Base-by-base conservation (phyloP, 2,888 invertebrate species). In the Neoscelio sp. region DNA sequence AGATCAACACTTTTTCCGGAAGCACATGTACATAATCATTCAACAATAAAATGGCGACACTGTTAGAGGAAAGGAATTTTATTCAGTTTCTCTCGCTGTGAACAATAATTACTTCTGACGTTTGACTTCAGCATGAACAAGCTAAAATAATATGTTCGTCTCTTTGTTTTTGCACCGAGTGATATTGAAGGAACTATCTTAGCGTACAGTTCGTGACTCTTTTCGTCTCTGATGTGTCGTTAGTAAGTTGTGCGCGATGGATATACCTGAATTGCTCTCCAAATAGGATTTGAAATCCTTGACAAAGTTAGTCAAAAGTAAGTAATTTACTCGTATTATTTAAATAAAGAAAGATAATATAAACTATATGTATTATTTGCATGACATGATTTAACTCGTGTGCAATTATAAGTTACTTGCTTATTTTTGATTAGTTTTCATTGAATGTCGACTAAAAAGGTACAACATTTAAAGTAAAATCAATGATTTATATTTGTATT, bases 71-170 rank as follows among this genome's bases (percentile, higher is more conserved):
- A 56, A 44, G 23, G 46, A 17, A 58, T 4, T 35, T 67, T 52
- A 38, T 64, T 67, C 46, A 33, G 17, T 62, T 12, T 8, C 48
- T 12, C 7, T 12, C 8, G 48, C 38, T 17, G 18, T 8, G 48
- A 20, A 12, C 38, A 58, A 48, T 68, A 56, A 68, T 68, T 68
- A 35, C 46, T 20, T 18, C 12, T 48, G 48, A 58, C 68, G 28
- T 56, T 68, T 35, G 7, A 38, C 68, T 68, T 68, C 48, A 46
- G 68, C 38, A 20, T 68, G 23, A 68, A 56, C 56, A 15, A 44
- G 20, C 28, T 48, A 26, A 54, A 68, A 68, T 58, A 46, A 68
- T 56, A 58, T 68, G 56, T 35, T 56, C 65, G 18, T 67, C 28
- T 56, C 67, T 35, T 40, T 46, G 46, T 68, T 68, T 48, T 68